Evolutionary conservation across 2,113 vertebrate genomes (phyloP).

Genomic region (Dipodomys spectabilis): DNA sequence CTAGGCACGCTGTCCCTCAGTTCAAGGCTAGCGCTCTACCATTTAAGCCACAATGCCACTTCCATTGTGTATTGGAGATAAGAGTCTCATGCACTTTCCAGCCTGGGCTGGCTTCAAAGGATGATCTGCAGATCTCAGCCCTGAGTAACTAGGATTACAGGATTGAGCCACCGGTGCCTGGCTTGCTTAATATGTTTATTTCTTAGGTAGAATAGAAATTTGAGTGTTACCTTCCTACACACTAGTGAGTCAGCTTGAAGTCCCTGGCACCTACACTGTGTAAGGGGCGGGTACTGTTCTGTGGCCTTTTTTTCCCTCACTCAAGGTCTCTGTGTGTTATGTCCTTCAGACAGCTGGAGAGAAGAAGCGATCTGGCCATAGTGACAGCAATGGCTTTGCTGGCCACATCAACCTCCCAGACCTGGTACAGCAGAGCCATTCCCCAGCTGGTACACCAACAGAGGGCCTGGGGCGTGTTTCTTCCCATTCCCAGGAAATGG

Average conservation of each 20-base stretch:
- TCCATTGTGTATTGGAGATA: too few relatives aligned
- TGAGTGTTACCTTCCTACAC: neutral
- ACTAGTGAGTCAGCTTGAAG: neutral
- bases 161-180: too few relatives aligned
- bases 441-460: conserved; percentile 92
- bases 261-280: neutral
- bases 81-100: too few relatives aligned
- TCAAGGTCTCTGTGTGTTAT: conserved; percentile 76
- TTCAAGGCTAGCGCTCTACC: too few relatives aligned
- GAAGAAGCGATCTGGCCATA: conserved; percentile 93
- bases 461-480: conserved; percentile 90
- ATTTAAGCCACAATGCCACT: too few relatives aligned
- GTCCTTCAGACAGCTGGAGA: conserved; percentile 92
- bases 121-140: too few relatives aligned
- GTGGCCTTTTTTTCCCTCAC: conserved; percentile 47
- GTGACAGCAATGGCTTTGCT: conserved; percentile 96
- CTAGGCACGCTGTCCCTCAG: too few relatives aligned
- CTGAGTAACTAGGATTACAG: too few relatives aligned
- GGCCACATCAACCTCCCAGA: conserved; percentile 97
- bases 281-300: neutral
- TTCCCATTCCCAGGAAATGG: conserved; percentile 92
- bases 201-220: neutral
- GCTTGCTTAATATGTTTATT: neutral
- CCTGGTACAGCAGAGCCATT: conserved; percentile 97
- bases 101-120: too few relatives aligned